Conservation (phyloP, 2,797 vertebrate genomes). For the Hephaestus fuliginosus region DNA sequence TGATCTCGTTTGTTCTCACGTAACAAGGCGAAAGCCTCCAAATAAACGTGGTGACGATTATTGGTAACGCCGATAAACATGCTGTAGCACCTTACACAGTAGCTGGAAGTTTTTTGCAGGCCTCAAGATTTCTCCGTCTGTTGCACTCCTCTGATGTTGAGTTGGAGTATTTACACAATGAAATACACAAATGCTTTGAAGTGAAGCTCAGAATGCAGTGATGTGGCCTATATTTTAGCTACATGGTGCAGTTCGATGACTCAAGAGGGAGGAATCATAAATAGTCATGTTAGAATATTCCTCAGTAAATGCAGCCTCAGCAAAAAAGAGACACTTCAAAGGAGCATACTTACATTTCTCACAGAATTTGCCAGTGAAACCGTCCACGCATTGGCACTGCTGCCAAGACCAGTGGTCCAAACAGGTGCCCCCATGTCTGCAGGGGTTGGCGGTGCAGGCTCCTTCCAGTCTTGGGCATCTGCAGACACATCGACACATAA, state of each 20-base stretch:
- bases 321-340: constrained; percentile 53
- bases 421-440: constrained; percentile 94
- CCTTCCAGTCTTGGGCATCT: constrained; percentile 97
- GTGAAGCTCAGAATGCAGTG: constrained; percentile 31
- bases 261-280: constrained; percentile 65
- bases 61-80: constrained; percentile 17
- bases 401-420: constrained; percentile 98
- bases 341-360: constrained; percentile 92
- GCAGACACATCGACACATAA: constrained; percentile 53
- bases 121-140: constrained; percentile 14
- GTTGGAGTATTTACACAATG: constrained; percentile 34
- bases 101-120: constrained; percentile 24
- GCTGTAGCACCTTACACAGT: constrained; percentile 36
- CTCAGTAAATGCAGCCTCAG: constrained; percentile 56
- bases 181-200: constrained; percentile 55
- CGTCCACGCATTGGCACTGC: constrained; percentile 93
- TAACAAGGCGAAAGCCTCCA: constrained; percentile 32
- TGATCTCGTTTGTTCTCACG: constrained; percentile 38
- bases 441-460: constrained; percentile 90
- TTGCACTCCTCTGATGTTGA: constrained; percentile 34
- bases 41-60: constrained; percentile 46
- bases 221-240: constrained; percentile 53
- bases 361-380: constrained; percentile 94
- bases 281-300: constrained; percentile 67
- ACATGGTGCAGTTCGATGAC: constrained; percentile 51